Base-by-base conservation (phyloP, 1,140 invertebrate genomes). In the Lepidurus arcticus region DNA sequence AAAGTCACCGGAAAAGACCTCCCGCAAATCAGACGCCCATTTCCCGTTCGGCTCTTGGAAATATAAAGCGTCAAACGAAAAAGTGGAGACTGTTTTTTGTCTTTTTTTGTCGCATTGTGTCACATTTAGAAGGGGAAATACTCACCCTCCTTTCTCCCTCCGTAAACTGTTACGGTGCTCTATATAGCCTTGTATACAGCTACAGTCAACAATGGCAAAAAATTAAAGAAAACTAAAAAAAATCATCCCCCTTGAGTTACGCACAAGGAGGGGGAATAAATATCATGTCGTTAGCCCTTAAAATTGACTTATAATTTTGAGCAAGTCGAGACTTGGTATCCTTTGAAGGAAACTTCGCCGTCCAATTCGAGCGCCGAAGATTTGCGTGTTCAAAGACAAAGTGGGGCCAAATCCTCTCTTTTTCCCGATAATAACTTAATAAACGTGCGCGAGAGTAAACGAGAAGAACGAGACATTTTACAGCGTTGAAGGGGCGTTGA, bases 21-120 rank as follows among this genome's bases (percentile, higher is more conserved):
- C 53, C 53, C 53, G 53, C 53, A 65, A 65, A 65, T 65, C 53
- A 65, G 53, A 65, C 53, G 53, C 53, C 53, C 53, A 65, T 65
- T 13, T 65, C 53, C 53, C 16, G 8, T 65, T 21, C 53, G n/a
- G 8, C 16, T 21, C 16, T 65, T 21, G 16, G 16, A 65, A 21
- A 65, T n/a, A 65, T 65, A 65, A n/a, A 65, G 53, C 53, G 13
- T 65, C 53, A n/a, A 65, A 65, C 53, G 53, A 21, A 65, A 65
- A 65, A 21, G 16, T 13, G 53, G 53, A n/a, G 53, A 65, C 16
- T 13, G 53, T 21, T 65, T 65, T 65, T 16, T 13, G 8, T 34
- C 34, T 34, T 65, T 65, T 10, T 65, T 65, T 65, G 53, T 65
- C 9, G 53, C 53, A 65, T 21, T 65, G 16, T 21, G 53, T 65